Base-by-base conservation (phyloP, 2,888 invertebrate genomes). In the Brenthis daphne region DNA sequence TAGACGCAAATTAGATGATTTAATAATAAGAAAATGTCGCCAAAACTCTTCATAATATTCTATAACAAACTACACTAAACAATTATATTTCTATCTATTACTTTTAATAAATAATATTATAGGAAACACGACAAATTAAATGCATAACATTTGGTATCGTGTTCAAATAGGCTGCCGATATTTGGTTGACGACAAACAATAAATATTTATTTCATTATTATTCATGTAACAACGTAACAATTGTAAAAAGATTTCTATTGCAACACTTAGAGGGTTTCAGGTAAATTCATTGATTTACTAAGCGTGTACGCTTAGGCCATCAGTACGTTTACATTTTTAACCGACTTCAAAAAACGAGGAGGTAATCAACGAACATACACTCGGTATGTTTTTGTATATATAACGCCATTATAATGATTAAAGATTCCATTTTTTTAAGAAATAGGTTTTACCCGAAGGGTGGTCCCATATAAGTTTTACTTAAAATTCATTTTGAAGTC, bases 61-160 rank as follows among this genome's bases (percentile, higher is more conserved):
- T 73, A 72, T 56, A 73, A 68, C 70, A 75, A 71, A 73, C 73
- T 64, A 74, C 67, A 67, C 72, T 75, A 75, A 73, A 73, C 65
- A 68, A 77, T 74, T 71, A 75, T 74, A 69, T 74, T 67, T 72
- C 70, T 76, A 74, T 73, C 72, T 75, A 73, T 68, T 60, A 69
- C 69, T 67, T 72, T 73, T 64, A 76, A 77, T 76, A 77, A 77
- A 71, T 76, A 75, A 76, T 70, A 68, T 66, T 56, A 68, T 75
- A 75, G 61, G 65, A 75, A 76, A 77, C 72, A 70, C 69, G 71
- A 69, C 67, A 75, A 77, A 76, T 73, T 87, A 89, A 89, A 88
- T 87, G 87, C 86, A 77, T 79, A 77, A 82, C 79, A 81, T 88
- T 88, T 87, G 87, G 87, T 83, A 83, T 76, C 67, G 68, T 81